Evolutionary conservation across 2,797 vertebrate genomes (phyloP).

Genomic region (Lagodon rhomboides): DNA sequence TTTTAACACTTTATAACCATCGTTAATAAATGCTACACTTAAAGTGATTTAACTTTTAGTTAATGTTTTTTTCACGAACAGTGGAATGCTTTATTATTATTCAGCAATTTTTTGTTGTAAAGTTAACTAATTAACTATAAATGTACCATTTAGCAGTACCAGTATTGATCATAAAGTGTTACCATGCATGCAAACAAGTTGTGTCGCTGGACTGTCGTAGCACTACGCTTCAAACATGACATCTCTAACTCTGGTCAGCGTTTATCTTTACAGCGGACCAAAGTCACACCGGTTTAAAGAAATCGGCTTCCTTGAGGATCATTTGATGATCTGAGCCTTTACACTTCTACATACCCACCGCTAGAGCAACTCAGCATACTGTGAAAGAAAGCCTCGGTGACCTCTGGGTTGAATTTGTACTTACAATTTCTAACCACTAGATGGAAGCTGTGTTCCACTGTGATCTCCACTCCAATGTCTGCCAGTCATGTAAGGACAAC

Average conservation of each 20-base stretch:
- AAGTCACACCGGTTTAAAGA: no score
- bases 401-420: slow-evolving; percentile 37
- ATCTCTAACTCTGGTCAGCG: no score
- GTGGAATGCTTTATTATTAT: no score
- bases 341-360: neutral
- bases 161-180: no score
- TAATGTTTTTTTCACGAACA: no score
- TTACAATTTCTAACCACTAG: slow-evolving; percentile 67
- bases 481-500: slow-evolving; percentile 15
- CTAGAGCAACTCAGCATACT: neutral
- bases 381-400: neutral
- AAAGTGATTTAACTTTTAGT: no score
- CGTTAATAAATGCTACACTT: no score
- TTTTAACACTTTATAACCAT: no score
- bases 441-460: slow-evolving; percentile 54
- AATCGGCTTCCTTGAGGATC: neutral
- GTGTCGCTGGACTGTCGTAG: neutral
- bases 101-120: no score
- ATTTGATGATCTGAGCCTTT: neutral
- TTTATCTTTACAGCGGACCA: neutral
- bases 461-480: neutral
- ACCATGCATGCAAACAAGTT: no score
- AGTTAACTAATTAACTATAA: no score
- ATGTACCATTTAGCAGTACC: no score
- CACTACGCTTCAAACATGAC: neutral